Evolutionary conservation across 2,113 vertebrate species (phyloP).

Genomic region (Aldabrachelys gigantea): DNA sequence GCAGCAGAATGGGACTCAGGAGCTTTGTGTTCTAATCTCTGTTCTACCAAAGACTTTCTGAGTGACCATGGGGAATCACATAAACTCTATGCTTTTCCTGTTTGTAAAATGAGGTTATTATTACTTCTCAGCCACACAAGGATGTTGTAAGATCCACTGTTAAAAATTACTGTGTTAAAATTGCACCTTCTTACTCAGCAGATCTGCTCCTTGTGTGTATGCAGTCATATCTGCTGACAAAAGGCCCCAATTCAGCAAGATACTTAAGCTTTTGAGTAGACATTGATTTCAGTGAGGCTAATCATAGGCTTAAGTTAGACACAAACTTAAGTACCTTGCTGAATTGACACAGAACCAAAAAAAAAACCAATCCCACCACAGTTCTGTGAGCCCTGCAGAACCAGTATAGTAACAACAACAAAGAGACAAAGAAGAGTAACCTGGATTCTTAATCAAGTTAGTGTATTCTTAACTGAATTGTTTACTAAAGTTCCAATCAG

Average conservation of each 20-base stretch:
- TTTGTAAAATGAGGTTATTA: background rate
- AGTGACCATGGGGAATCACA: background rate
- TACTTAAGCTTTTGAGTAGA: background rate
- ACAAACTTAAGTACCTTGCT: background rate
- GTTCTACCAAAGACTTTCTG: background rate
- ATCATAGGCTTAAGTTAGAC: background rate
- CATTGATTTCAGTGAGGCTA: background rate
- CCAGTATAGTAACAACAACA: background rate
- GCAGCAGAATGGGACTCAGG: background rate
- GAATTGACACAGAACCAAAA: background rate
- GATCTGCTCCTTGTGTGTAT: background rate
- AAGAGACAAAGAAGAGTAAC: background rate
- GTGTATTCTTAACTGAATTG: conserved; percentile 9
- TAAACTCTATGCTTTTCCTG: background rate
- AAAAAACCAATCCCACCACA: background rate
- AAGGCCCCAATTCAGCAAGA: background rate
- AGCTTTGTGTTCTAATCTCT: background rate
- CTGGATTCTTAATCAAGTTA: background rate
- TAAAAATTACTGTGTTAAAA: background rate
- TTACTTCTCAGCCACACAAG: background rate
- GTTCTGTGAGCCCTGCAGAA: background rate
- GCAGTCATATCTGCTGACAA: background rate
- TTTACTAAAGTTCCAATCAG: background rate
- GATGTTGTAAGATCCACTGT: background rate
- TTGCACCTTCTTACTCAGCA: background rate